These are phyloP conservation scores for Plodia interpunctella DNA, from an alignment of 1,140 invertebrate species.

Conservation along the genomic window DNA sequence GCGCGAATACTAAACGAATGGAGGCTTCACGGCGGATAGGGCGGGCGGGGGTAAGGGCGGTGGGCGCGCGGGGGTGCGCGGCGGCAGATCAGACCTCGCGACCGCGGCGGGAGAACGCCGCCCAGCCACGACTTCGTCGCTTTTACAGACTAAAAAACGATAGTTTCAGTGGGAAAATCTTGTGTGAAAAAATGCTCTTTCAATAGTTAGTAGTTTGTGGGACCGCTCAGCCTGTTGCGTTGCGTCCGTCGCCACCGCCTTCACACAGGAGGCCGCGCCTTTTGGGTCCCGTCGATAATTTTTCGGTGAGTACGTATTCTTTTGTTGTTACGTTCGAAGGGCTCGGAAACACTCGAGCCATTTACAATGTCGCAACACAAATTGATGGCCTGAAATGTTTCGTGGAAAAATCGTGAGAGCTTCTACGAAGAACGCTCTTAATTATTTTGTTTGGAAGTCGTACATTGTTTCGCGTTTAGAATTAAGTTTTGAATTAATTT, in stretches of 20 bases:
- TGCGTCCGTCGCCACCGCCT: conserved; percentile 23
- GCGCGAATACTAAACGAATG: conserved; percentile 69
- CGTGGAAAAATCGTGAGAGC: background rate
- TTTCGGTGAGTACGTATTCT: conserved; percentile 45
- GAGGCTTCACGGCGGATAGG: conserved; percentile 42
- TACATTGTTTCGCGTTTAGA: too few relatives aligned
- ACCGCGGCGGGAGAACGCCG: conserved; percentile 58
- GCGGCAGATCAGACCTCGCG: conserved; percentile 50
- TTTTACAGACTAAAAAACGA: conserved; percentile 26
- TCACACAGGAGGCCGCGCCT: conserved; percentile 30
- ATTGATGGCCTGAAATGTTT: background rate
- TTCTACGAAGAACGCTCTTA: background rate
- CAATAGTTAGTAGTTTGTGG: conserved; percentile 32
- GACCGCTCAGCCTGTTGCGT: conserved; percentile 38
- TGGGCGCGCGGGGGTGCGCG: conserved; percentile 24
- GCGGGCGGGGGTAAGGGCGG: conserved; percentile 27
- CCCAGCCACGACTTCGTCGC: conserved; percentile 23
- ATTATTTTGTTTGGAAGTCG: too few relatives aligned
- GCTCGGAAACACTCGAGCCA: conserved; percentile 12
- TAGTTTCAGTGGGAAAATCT: conserved; percentile 29
- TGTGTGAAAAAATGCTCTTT: conserved; percentile 50
- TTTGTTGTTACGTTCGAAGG: conserved; percentile 34
- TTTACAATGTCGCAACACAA: conserved; percentile 9
- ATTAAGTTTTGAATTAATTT: too few relatives aligned
- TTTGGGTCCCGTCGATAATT: conserved; percentile 33